Evolutionary conservation across 2,888 invertebrate species (phyloP), one percentile per base, ranked within the genome.

Genomic region (Orgyia antiqua): DNA sequence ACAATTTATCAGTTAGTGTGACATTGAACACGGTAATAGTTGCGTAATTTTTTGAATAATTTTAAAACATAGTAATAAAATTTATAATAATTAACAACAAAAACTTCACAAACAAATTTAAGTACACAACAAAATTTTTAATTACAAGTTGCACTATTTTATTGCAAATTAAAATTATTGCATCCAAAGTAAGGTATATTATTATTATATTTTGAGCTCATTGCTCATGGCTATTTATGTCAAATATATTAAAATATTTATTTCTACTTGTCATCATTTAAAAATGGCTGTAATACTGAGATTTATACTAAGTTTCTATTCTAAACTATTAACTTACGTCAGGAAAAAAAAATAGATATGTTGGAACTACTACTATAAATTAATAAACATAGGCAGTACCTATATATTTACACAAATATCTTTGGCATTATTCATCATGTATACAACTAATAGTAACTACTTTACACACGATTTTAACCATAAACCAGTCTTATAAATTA

Each of bases 401-500:
- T n/a, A n/a, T n/a, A 38, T 53, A 51, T 47, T 46, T 61, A 56
- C 51, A 51, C 34, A 54, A 51, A 51, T 36, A 27, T 51, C 56
- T 59, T 65, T 58, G 60, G 62, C 57, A 47, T 53, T 53, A 35
- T 18, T 46, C 24, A 39, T 51, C 28, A 26, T 37, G 36, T 38
- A 39, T 40, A 47, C 45, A n/a, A 21, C 46, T 48, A 50, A 40
- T 36, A 48, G 36, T 50, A 45, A 54, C 46, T 60, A 60, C 49
- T 53, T 54, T 45, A 53, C 42, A 53, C 39, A 40, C 38, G 39
- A 45, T 45, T 41, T 47, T 39, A 45, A 45, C 46, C 32, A 42
- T 44, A 47, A 42, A 37, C 53, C 55, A 59, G 51, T 57, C 60
- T 58, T 61, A 61, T 53, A 48, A 50, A 58, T 44, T 46, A 44